Base-by-base conservation (phyloP, 1,140 invertebrate genomes). In the Diachasmimorpha longicaudata region DNA sequence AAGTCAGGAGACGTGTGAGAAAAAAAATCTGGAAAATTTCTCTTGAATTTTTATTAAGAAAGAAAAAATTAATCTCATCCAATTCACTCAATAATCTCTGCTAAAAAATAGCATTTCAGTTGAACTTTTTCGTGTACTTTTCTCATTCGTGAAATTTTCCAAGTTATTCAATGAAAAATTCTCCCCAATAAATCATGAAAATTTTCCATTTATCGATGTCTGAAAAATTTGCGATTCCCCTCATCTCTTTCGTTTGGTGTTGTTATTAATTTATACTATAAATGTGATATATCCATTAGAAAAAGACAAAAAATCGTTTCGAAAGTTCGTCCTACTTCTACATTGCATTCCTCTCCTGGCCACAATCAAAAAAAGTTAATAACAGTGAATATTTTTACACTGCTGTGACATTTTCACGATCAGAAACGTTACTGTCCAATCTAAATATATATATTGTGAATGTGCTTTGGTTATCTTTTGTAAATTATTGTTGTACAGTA, bases 401-500 rank as follows among this genome's bases (percentile, higher is more conserved):
- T 52, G 48, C 48, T 52, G 48, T 16, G 48, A 16, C 48, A 16
- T 52, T 52, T n/a, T 19, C 9, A 52, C 14, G 48, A 52, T 52
- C n/a, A 14, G 48, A 52, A 52, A 19, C n/a, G 48, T 52, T 14
- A 14, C 48, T 16, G 5, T 52, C 14, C 16, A 52, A 52, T 9
- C 14, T 52, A n/a, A 13, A 19, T 19, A 52, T 52, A 52, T 6
- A 42, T 42, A 42, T 42, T 52, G 48, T n/a, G 16, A 52, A 52
- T 52, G 48, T 52, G 48, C 14, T 52, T 52, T 52, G 48, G 48
- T 52, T 52, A 52, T 52, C 13, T 19, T 52, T 19, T 52, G 48
- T 52, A 52, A 52, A 52, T 52, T 52, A 52, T 52, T 52, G 48
- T 52, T 52, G 48, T 52, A 52, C 48, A 52, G 48, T 52, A 70